Evolutionary conservation across 2,888 invertebrate genomes (phyloP), one percentile per base, ranked within the genome.

Genomic region (Parnassius smintheus): DNA sequence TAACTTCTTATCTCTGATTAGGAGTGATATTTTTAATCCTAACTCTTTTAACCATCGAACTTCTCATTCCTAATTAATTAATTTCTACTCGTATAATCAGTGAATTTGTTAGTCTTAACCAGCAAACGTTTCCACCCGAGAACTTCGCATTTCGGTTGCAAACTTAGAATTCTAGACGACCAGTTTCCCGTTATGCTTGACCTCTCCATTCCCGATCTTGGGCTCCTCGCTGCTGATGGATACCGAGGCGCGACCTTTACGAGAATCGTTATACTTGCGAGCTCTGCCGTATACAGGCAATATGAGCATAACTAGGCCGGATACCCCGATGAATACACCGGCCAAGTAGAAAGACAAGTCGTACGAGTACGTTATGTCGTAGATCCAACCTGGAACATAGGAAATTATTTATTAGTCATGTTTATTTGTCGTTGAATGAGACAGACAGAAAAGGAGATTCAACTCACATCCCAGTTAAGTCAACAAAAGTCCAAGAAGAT

Each of bases 271-370:
- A 46, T 69, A 70, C 13, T 65, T 65, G 12, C 65, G 65, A 0
- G 71, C 64, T 12, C 69, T 64, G 13, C 66, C 67, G 66, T 75
- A 77, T 0, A 81, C 49, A 2, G 91, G 92, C 55, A 75, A 67
- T 0, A 86, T 68, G 4, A 87, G 68, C 35, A 96, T 83, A 55
- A 96, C 91, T 1, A 94, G 72, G 0, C 97, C 97, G 1, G 96
- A 96, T 11, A 95, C 60, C 0, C 93, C 94, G 70, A 97, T 96
- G 87, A 96, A 96, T 35, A 95, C 88, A 0, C 97, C 97, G 1
- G 96, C 95, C 60, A 96, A 80, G 87, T 96, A 96, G 91, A 97
- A 97, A 0, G 96, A 95, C 56, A 96, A 88, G 81, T 96, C 94
- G 88, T 96, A 97, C 9, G 93, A 94, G 55, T 94, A 94, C 0